Evolutionary conservation across 2,888 invertebrate species (phyloP), one percentile per base, ranked within the genome.

Genomic region (Thereva nobilitata): DNA sequence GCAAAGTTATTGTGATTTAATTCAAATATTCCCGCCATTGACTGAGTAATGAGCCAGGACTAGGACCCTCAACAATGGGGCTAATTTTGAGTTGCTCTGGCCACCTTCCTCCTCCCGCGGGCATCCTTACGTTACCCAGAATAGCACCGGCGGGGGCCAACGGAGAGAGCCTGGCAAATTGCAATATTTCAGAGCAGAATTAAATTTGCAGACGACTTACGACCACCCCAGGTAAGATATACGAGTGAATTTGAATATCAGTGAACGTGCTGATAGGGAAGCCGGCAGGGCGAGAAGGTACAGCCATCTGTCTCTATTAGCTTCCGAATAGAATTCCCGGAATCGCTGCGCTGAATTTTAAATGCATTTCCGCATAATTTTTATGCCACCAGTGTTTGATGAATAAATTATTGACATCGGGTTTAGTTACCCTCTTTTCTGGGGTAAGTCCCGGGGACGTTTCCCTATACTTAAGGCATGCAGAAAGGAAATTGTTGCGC

Each of bases 381-480:
- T 23, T 23, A 23, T 23, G 23, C 23, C 23, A 64, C 53, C 53
- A 53, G 41, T 64, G 64, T 52, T 52, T 64, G 64, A 52, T 64
- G 64, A 64, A 64, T 64, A 64, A 64, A 64, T 64, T 64, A 59
- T 59, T 64, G 64, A 53, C 52, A 42, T 64, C 42, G 23, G 23
- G 23, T 23, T 23, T 23, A 23, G 23, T 23, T 23, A 23, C 23
- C 23, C 23, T 23, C 23, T 23, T 23, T 23, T 23, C 23, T 23
- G 23, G 23, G 23, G 23, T 23, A 23, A 23, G 1, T 23, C 23
- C 23, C 23, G 23, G 23, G 23, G 23, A 23, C 23, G 23, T 2
- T 23, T 23, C 23, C 23, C 23, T 23, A 23, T 23, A 23, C 23
- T 23, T 23, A 23, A 23, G 23, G 23, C 23, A 23, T 23, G 23